phyloP scores from a whole-genome alignment of 2,888 invertebrate species.

The Patella caerulea region DNA sequence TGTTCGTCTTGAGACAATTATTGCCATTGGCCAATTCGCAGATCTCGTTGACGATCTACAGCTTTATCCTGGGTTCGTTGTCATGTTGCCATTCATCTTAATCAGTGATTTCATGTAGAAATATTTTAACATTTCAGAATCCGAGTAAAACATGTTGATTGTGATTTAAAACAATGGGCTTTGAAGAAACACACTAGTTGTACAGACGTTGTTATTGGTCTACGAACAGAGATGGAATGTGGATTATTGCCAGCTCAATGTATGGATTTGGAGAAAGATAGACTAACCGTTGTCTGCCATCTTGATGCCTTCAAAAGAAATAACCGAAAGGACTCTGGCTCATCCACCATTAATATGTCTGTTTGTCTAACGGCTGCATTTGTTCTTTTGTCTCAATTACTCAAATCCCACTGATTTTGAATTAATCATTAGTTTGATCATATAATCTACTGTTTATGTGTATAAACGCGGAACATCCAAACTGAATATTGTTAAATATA shows the following conservation, averaged over 20 bases:
- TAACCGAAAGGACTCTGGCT: not conserved
- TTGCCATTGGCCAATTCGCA: no score
- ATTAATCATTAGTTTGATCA: no score
- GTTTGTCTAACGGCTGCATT: not conserved
- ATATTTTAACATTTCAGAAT: slow-evolving; percentile 20
- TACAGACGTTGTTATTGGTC: slow-evolving; percentile 32
- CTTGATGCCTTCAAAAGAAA: slow-evolving; percentile 13
- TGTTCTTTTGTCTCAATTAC: not conserved
- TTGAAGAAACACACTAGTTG: slow-evolving; percentile 37
- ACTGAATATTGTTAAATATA: no score
- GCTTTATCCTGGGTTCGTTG: no score
- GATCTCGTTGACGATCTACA: no score
- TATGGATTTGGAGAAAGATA: slow-evolving; percentile 13
- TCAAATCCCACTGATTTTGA: not conserved
- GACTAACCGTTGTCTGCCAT: slow-evolving; percentile 9
- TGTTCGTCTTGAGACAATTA: no score
- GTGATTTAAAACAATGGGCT: slow-evolving; percentile 37
- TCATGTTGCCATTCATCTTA: not conserved
- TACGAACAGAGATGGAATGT: slow-evolving; percentile 42
- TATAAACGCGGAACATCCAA: no score
- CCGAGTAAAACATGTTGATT: slow-evolving; percentile 27
- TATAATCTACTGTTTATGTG: no score
- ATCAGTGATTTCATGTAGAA: not conserved
- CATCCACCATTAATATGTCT: not conserved
- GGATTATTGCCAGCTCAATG: slow-evolving; percentile 34